Percentiles rank a stretch among this genome's conserved stretches.
These are phyloP conservation scores for Porites cylindrica DNA, from an alignment of 92 coral and sea anemone genomes.

Conservation along the genomic window DNA sequence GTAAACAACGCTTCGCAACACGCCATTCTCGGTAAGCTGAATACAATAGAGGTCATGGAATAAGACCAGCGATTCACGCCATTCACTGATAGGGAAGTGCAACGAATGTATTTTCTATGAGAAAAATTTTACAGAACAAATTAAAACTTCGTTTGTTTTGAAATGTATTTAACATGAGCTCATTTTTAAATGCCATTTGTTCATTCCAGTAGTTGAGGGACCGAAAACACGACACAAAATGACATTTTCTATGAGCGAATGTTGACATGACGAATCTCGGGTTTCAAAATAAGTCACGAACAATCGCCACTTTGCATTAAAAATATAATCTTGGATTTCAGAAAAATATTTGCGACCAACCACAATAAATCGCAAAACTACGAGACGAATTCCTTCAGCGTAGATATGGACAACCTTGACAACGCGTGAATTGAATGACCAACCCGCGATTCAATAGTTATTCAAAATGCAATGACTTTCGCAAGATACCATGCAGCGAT, in stretches of 20 bases:
- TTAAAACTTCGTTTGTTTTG: background rate
- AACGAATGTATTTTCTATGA: background rate
- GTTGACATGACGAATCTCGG: constrained; percentile 34
- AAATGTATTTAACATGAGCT: no score
- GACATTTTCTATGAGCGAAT: background rate
- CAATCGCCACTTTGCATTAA: background rate
- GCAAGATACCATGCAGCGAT: constrained; percentile 16
- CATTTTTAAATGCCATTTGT: no score
- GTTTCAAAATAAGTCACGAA: constrained; percentile 38
- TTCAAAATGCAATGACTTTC: constrained; percentile 22
- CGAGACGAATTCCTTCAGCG: constrained; percentile 33
- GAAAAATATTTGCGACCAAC: constrained; percentile 9
- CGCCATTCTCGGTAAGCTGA: constrained; percentile 2
- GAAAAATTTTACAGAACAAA: background rate
- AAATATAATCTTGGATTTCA: background rate
- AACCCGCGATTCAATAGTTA: constrained; percentile 28
- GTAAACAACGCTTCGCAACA: constrained; percentile 35
- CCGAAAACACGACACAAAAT: no score
- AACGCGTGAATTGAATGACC: constrained; percentile 34
- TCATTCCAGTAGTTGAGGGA: no score
- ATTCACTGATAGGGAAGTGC: background rate
- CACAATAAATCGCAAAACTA: constrained; percentile 26
- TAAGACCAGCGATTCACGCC: background rate
- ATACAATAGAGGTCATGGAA: background rate
- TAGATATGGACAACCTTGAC: constrained; percentile 31